Evolutionary conservation across 2,888 invertebrate species (phyloP).

Genomic region (Laspeyria flexula): DNA sequence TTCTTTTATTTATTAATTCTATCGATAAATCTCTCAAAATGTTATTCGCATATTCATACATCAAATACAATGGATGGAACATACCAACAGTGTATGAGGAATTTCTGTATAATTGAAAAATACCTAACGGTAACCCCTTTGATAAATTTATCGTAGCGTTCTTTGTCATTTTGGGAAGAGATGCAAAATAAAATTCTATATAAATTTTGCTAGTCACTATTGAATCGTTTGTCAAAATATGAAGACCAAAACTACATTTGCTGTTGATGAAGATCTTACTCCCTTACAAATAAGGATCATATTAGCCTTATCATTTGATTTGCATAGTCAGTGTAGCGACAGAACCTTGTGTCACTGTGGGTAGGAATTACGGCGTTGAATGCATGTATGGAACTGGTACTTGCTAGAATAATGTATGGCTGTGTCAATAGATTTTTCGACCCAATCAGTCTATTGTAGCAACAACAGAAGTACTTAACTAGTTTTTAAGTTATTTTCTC

Average conservation of each 20-base stretch:
- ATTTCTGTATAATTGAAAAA: conserved; percentile 58
- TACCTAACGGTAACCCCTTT: conserved; percentile 58
- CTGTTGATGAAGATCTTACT: conserved; percentile 26
- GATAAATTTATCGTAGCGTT: conserved; percentile 69
- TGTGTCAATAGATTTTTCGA: conserved; percentile 14
- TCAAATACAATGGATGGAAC: conserved; percentile 20
- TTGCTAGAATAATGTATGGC: conserved; percentile 56
- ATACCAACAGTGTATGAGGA: conserved; percentile 26
- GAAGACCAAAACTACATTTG: conserved; percentile 49
- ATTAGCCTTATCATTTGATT: conserved; percentile 23
- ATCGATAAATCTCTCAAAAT: conserved; percentile 7
- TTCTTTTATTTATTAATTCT: too few relatives aligned
- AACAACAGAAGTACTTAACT: too few relatives aligned
- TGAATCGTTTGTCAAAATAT: conserved; percentile 77
- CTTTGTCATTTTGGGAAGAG: conserved; percentile 69
- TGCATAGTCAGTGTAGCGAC: conserved; percentile 33
- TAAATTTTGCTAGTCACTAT: conserved; percentile 77
- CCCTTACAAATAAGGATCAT: conserved; percentile 28
- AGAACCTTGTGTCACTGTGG: conserved; percentile 63
- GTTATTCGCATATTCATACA: conserved; percentile 19
- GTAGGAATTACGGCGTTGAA: conserved; percentile 66
- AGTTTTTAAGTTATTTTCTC: too few relatives aligned
- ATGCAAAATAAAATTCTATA: conserved; percentile 72
- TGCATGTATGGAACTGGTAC: conserved; percentile 66
- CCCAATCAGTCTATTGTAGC: too few relatives aligned